Base-by-base conservation (phyloP, 2,888 invertebrate species). In the Lithophane socia region DNA sequence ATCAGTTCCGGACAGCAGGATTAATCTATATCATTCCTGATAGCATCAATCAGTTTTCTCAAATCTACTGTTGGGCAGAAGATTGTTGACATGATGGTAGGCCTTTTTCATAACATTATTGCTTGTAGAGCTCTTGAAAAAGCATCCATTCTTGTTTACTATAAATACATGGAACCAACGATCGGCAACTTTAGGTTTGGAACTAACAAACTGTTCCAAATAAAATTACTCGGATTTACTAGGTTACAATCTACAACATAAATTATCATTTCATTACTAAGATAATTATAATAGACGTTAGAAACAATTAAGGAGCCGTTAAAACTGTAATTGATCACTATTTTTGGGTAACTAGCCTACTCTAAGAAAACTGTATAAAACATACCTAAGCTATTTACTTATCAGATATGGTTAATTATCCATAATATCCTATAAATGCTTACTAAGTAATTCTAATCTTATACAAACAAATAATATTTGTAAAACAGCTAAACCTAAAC, bases 21-120 rank as follows among this genome's bases (percentile, higher is more conserved):
- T 49, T 77, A 80, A 61, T 77, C 80, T 54, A 47, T 54, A 37
- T 29, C 60, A 16, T 54, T 78, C 3, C 54, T 63, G 63, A 56
- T 73, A 80, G n/a, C 29, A 63, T 54, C 54, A 54, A 42, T 80
- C 54, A 56, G 63, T 5, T 56, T 73, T 21, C 63, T 54, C 73
- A 77, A 63, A 73, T 79, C 29, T 54, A 61, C 44, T 60, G 29
- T 24, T 37, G 13, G 9, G 16, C 7, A 16, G 16, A 7, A 68
- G 3, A 37, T 56, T 68, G 1, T 68, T 37, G 16, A 37, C 37
- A n/a, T 56, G 10, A 16, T n/a, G 10, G 3, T 21, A 29, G 2
- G 9, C n/a, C 7, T 0, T 37, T 58, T n/a, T 37, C 37, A 29
- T 21, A 10, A 37, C n/a, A n/a, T 58, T 2, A 0, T 29, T n/a